Base-by-base conservation (phyloP, 2,797 vertebrate genomes). In the Adelosebastes latens region DNA sequence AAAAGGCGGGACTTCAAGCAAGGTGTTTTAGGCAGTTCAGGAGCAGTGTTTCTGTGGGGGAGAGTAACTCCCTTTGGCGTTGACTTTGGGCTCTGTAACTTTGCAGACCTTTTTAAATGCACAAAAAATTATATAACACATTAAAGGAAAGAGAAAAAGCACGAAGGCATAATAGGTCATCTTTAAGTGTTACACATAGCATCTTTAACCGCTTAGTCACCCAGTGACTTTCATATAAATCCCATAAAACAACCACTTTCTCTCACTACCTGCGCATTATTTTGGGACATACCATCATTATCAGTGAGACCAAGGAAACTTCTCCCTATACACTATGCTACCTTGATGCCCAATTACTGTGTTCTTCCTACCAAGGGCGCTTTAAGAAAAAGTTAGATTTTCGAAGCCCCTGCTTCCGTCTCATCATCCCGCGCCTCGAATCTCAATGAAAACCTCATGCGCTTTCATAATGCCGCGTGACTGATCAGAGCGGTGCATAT, bases 391-490 rank as follows among this genome's bases (percentile, higher is more conserved):
- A 24, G 22, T 25, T 4, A 0, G 16, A 71, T 67, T 77, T 70
- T 74, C n/a, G 24, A 39, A 77, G 69, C 59, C 62, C 20, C 8
- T 39, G 18, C 67, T 72, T 79, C 29, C 22, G 24, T 64, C 55
- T 52, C 36, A 63, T 64, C 61, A 52, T 36, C 72, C 71, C 31
- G 72, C 39, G 58, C 62, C 63, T 85, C 1, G 2, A 68, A 61
- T 80, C 56, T 86, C 69, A 27, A 80, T 86, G 62, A 77, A 87
- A 89, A 68, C 81, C 77, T 72, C 34, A 62, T 85, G 78, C 69
- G 42, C 69, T 87, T 88, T 71, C 62, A 65, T 49, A 68, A 42
- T 25, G 20, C 78, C 49, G 72, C 20, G 70, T 84, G 88, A 76
- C 82, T 55, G 86, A 92, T 90, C 79, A 73, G 31, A 72, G 59